phyloP scores from a whole-genome alignment of 2,888 invertebrate species.

The Ryuthela nishihirai region DNA sequence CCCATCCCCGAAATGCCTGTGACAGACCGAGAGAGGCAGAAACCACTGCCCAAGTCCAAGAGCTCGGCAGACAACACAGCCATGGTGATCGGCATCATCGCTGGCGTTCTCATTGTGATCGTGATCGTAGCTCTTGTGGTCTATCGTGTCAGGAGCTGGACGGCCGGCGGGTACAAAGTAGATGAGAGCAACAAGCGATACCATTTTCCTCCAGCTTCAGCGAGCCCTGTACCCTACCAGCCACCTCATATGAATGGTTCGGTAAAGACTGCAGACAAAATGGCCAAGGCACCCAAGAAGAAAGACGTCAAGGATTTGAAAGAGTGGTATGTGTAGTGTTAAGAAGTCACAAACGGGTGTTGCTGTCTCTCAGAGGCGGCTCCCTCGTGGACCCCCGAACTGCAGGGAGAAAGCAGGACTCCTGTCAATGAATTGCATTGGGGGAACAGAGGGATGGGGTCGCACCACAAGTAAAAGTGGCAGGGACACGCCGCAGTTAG shows the following conservation, averaged over 20 bases:
- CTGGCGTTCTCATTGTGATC: slow-evolving; percentile 83
- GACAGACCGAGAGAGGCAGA: slow-evolving; percentile 38
- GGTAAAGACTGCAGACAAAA: slow-evolving; percentile 59
- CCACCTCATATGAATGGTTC: slow-evolving; percentile 53
- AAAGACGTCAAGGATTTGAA: slow-evolving; percentile 80
- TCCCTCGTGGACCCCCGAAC: too few species aligned
- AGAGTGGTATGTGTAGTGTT: slow-evolving; percentile 83
- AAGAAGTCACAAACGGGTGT: too few species aligned
- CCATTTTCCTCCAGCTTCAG: slow-evolving; percentile 41
- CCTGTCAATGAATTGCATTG: too few species aligned
- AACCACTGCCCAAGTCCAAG: slow-evolving; percentile 46
- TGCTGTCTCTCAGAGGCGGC: too few species aligned
- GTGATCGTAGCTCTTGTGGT: slow-evolving; percentile 80
- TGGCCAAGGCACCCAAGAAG: slow-evolving; percentile 47
- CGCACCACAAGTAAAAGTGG: too few species aligned
- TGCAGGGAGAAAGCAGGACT: too few species aligned
- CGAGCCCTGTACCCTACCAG: slow-evolving; percentile 34
- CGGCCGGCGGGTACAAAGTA: slow-evolving; percentile 85
- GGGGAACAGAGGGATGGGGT: too few species aligned
- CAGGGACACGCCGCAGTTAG: too few species aligned
- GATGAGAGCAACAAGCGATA: slow-evolving; percentile 72
- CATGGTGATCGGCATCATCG: slow-evolving; percentile 81
- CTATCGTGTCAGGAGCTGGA: slow-evolving; percentile 58
- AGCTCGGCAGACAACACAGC: slow-evolving; percentile 67
- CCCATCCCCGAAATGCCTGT: slow-evolving; percentile 32